Base-by-base conservation (phyloP, 2,797 vertebrate genomes). In the Cossypha polioptera region DNA sequence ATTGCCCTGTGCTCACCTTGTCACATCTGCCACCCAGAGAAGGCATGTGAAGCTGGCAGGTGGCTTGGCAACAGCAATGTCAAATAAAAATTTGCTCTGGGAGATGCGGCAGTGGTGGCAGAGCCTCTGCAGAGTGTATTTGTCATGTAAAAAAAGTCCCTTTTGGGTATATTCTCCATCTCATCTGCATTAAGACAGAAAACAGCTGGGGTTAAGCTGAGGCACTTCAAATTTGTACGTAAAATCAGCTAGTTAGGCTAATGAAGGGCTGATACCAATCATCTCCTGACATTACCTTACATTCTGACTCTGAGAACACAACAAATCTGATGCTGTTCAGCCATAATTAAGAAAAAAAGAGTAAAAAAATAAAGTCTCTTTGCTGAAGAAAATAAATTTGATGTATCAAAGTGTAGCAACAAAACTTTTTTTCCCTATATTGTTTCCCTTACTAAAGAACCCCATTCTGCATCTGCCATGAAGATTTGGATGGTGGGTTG, bases 401-500 rank as follows among this genome's bases (percentile, higher is more conserved):
- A 43, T 55, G 26, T 69, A 84, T 77, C 55, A 77, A 91, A 84
- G 51, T 54, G 43, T 51, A 62, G 26, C n/a, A 90, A 67, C 71
- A 66, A 88, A 55, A 7, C 0, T 9, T 72, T 61, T 84, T 67
- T 11, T 9, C 4, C 29, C 31, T 38, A 65, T 81, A 85, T 78
- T 92, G 51, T 90, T 94, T 88, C 13, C 33, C 66, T 81, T 92
- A 69, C 54, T 94, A 75, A 92, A 95, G 63, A 42, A 26, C 62
- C 38, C 68, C 31, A 24, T 88, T 86, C 75, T 92, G n/a, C 87
- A 88, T 96, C 94, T 97, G 93, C 92, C 90, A 88, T 81, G 91
- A 90, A 94, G 83, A 93, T 97, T 82, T 91, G 93, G 81, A 94
- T 94, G 91, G 81, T 77, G 92, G 90, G 43, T 88, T 94, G 83